Evolutionary conservation across 2,888 invertebrate genomes (phyloP).

Genomic region (Desoria tigrina): DNA sequence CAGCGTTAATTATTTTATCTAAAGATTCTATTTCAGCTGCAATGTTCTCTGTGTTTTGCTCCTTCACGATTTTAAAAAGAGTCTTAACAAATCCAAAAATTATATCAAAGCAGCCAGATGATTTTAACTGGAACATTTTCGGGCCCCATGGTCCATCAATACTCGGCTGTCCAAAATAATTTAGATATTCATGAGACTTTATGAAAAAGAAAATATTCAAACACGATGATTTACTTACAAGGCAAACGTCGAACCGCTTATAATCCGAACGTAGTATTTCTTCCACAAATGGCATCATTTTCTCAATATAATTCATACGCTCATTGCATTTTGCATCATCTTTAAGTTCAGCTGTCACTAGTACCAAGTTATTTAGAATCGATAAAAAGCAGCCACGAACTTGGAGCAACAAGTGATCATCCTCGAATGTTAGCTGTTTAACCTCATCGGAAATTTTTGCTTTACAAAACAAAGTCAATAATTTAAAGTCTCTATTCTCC

Average conservation of each 20-base stretch:
- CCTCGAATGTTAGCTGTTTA: slow-evolving; percentile 26
- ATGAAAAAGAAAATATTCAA: no score
- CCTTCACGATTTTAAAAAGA: slow-evolving; percentile 23
- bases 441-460: slow-evolving; percentile 17
- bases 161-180: slow-evolving; percentile 25
- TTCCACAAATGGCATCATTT: background rate
- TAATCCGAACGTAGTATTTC: background rate
- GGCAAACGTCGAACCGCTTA: background rate
- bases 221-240: no score
- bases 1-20: slow-evolving; percentile 2
- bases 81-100: slow-evolving; percentile 28
- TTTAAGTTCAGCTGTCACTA: slow-evolving; percentile 2
- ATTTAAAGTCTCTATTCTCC: slow-evolving; percentile 46
- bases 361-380: slow-evolving; percentile 31
- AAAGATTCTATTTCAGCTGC: background rate
- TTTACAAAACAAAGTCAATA: slow-evolving; percentile 33
- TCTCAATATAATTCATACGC: background rate
- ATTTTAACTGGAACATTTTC: slow-evolving; percentile 21
- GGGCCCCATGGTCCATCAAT: slow-evolving; percentile 45
- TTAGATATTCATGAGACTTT: background rate
- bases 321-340: slow-evolving; percentile 6
- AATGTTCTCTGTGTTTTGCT: slow-evolving; percentile 9
- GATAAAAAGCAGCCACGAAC: slow-evolving; percentile 24
- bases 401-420: slow-evolving; percentile 31
- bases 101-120: slow-evolving; percentile 22